Evolutionary conservation across 2,797 vertebrate genomes (phyloP).

Genomic region (Myotis myotis): DNA sequence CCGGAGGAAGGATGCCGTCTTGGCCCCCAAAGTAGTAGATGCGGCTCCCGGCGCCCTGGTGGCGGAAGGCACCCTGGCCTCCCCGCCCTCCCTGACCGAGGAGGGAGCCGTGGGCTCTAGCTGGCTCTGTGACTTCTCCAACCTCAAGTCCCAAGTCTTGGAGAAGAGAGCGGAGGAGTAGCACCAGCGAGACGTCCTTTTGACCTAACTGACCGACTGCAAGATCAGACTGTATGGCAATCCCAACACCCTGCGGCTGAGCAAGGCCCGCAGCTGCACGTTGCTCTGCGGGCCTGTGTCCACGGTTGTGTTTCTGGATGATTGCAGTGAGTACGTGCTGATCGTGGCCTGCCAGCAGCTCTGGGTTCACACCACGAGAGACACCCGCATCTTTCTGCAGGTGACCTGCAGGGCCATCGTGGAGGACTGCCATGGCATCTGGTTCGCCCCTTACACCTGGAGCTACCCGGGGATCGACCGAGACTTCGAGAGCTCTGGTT

Average conservation of each 20-base stretch:
- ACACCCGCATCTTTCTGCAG: conserved; percentile 91
- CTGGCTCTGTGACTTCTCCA: conserved; percentile 85
- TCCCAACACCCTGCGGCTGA: conserved; percentile 93
- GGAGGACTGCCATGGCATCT: conserved; percentile 90
- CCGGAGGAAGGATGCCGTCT: conserved; percentile 79
- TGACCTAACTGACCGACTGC: conserved; percentile 90
- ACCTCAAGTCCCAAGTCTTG: conserved; percentile 80
- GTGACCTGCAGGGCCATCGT: conserved; percentile 94
- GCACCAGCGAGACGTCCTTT: conserved; percentile 88
- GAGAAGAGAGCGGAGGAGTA: conserved; percentile 88
- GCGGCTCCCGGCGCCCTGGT: neutral
- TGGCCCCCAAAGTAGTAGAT: neutral
- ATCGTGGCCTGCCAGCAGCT: conserved; percentile 95
- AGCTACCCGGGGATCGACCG: conserved; percentile 88
- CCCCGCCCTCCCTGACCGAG: conserved; percentile 22
- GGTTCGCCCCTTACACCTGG: conserved; percentile 93
- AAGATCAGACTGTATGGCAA: conserved; percentile 90
- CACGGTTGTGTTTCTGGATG: conserved; percentile 92
- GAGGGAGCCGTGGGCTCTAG: conserved; percentile 73
- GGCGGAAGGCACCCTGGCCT: neutral
- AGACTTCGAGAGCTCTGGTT: conserved; percentile 89
- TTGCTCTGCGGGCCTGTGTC: conserved; percentile 95
- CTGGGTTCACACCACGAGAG: conserved; percentile 89
- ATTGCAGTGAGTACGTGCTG: conserved; percentile 88
- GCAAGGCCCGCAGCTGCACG: conserved; percentile 88